phyloP scores from a whole-genome alignment of 30 jellyfish, hydroid and myxozoan species.

The Chrysaora quinquecirrha region DNA sequence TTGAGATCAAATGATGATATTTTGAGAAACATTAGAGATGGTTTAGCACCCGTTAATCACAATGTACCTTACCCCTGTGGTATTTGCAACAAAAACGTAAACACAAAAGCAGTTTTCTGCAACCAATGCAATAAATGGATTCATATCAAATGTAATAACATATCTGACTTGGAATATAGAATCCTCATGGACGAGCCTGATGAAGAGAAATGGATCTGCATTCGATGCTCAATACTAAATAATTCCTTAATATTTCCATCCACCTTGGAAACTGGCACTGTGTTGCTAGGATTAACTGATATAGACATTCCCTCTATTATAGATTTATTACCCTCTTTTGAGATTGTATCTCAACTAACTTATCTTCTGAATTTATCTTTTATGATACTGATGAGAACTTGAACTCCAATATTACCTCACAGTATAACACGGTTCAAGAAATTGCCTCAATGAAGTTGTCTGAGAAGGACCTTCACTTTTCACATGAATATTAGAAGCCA shows the following conservation, averaged over 20 bases:
- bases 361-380: conserved; percentile 5
- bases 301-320: conserved; percentile 15
- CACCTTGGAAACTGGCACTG: conserved; percentile 8
- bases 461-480: conserved; percentile 1
- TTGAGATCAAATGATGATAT: conserved; percentile 5
- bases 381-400: conserved; percentile 23
- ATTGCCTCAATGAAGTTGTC: conserved; percentile 3
- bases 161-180: conserved; percentile 37
- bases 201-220: conserved; percentile 4
- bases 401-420: conserved; percentile 17
- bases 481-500: conserved; percentile 25
- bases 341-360: neutral
- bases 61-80: conserved; percentile 25
- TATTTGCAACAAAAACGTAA: conserved; percentile 14
- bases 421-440: neutral
- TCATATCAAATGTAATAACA: conserved; percentile 39
- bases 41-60: neutral
- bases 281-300: neutral
- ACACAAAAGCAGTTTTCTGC: conserved; percentile 16
- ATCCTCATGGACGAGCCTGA: neutral
- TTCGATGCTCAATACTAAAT: neutral
- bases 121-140: conserved; percentile 41
- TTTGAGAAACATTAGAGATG: neutral
- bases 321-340: conserved; percentile 12
- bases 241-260: conserved; percentile 7